Conservation (phyloP, 2,113 vertebrate species). For the Athene cunicularia region DNA sequence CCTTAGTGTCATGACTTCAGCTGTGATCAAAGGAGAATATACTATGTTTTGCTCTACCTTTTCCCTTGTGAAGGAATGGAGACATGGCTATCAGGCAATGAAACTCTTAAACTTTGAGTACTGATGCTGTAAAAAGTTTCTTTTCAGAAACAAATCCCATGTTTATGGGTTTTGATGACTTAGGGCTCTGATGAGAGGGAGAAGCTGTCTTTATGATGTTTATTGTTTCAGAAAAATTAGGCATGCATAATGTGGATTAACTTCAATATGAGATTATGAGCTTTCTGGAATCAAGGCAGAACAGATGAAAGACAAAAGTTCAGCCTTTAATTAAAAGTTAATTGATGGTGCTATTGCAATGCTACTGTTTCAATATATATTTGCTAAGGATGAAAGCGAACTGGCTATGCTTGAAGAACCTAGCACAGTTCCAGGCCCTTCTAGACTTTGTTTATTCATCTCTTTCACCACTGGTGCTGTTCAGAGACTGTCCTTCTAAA, state of each 20-base stretch:
- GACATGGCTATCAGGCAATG: background rate
- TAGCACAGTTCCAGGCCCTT: background rate
- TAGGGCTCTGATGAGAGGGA: background rate
- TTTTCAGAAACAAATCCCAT: conserved; percentile 7
- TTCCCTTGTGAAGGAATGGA: background rate
- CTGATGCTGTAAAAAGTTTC: background rate
- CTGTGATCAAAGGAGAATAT: background rate
- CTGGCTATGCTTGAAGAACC: conserved; percentile 6
- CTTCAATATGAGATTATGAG: background rate
- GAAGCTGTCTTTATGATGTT: background rate
- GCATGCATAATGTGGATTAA: background rate
- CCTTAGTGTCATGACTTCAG: background rate
- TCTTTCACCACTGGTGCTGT: background rate
- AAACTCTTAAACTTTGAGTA: background rate
- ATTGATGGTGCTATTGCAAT: conserved; percentile 36
- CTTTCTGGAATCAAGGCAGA: conserved; percentile 20
- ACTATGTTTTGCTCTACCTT: background rate
- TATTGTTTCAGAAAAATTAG: conserved; percentile 28
- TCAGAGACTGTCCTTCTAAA: background rate
- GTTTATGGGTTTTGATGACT: background rate
- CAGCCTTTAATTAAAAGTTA: conserved; percentile 64
- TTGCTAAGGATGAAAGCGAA: conserved; percentile 37
- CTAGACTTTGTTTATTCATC: conserved; percentile 14
- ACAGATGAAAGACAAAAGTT: conserved; percentile 47
- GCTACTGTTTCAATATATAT: conserved; percentile 21